A percentile compares a stretch with the other conserved stretches of the same genome.
phyloP scores from a whole-genome alignment of 2,113 vertebrate genomes.

The Cyrtonyx montezumae region DNA sequence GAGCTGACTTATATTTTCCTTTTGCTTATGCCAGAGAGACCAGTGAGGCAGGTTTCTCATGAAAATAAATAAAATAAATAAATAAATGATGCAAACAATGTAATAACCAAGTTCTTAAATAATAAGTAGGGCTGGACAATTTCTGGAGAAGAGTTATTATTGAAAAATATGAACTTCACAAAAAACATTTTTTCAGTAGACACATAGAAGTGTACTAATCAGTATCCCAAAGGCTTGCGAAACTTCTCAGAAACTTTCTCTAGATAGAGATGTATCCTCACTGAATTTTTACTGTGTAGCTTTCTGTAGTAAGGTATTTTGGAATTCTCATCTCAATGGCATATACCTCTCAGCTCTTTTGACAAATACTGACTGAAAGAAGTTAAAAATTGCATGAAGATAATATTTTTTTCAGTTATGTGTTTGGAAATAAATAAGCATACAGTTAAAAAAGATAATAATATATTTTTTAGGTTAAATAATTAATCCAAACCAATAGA shows the following conservation, averaged over 20 bases:
- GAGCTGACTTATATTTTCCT: background rate
- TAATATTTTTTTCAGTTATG: background rate
- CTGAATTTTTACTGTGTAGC: background rate
- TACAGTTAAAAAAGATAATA: background rate
- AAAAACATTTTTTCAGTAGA: background rate
- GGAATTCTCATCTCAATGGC: background rate
- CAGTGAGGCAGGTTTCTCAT: slow-evolving; percentile 34
- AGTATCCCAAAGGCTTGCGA: background rate
- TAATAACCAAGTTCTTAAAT: background rate
- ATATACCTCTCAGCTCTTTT: background rate
- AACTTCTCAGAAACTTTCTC: background rate
- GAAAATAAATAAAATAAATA: background rate
- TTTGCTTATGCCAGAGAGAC: background rate
- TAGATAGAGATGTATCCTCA: accelerated
- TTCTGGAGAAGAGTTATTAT: background rate
- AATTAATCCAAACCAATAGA: background rate
- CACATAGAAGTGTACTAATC: background rate
- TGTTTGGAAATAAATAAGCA: background rate
- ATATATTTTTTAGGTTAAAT: background rate
- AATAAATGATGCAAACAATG: slow-evolving; percentile 36
- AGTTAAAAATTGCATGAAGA: background rate
- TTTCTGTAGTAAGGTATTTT: background rate
- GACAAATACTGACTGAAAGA: background rate
- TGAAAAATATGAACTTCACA: background rate
- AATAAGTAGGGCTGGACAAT: background rate